These are phyloP conservation scores for Auanema freiburgensis DNA, from an alignment of 2,888 invertebrate genomes.

Conservation along the genomic window DNA sequence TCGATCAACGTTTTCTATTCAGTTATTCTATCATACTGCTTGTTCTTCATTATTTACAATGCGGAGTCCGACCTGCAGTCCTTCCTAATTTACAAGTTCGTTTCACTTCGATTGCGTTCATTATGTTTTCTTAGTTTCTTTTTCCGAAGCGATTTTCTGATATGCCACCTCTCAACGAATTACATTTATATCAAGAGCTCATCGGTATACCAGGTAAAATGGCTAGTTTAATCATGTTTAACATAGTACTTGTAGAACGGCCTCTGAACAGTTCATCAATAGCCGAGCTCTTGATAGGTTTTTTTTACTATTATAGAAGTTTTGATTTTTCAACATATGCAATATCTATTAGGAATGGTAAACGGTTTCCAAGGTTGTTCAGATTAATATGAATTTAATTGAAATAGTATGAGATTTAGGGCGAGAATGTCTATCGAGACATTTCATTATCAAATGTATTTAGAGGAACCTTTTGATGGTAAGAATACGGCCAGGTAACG, in stretches of 20 bases:
- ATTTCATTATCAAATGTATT: slow-evolving; percentile 40
- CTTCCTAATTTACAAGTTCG: slow-evolving; percentile 60
- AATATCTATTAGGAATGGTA: slow-evolving; percentile 45
- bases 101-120: background rate
- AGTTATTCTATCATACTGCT: slow-evolving; percentile 63
- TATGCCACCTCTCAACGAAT: slow-evolving; percentile 21
- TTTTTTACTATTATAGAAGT: slow-evolving; percentile 58
- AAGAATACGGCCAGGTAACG: slow-evolving; percentile 53
- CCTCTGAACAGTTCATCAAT: slow-evolving; percentile 38
- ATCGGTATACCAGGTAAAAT: slow-evolving; percentile 25
- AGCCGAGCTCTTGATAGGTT: slow-evolving; percentile 57
- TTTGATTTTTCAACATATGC: slow-evolving; percentile 51
- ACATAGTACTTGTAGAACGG: slow-evolving; percentile 20
- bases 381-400: background rate
- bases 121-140: slow-evolving; percentile 23
- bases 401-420: slow-evolving; percentile 16
- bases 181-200: slow-evolving; percentile 39
- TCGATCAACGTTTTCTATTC: slow-evolving; percentile 1
- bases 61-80: slow-evolving; percentile 50
- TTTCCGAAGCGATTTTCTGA: slow-evolving; percentile 46
- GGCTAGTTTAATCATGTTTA: slow-evolving; percentile 13
- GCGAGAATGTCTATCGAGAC: slow-evolving; percentile 21
- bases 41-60: slow-evolving; percentile 61
- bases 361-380: slow-evolving; percentile 29
- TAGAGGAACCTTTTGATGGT: slow-evolving; percentile 61